Conservation (phyloP, 2,113 vertebrate species). For the Onychostoma macrolepis region DNA sequence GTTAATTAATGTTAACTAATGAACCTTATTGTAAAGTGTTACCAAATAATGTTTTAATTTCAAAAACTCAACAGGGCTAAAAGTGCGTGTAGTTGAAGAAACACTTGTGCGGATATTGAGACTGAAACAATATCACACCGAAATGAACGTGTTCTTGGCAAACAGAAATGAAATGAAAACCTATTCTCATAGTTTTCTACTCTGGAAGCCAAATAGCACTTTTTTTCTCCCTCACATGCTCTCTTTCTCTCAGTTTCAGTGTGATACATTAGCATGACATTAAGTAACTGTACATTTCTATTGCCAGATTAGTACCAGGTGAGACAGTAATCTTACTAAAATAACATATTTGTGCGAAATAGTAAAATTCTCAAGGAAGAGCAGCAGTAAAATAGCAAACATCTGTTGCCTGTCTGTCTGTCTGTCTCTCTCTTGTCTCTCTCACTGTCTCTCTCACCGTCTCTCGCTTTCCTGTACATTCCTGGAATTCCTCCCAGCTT, state of each 20-base stretch:
- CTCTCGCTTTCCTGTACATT: constrained; percentile 12
- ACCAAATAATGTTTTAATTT: background rate
- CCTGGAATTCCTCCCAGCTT: constrained; percentile 34
- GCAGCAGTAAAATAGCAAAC: background rate
- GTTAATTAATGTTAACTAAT: too few species aligned
- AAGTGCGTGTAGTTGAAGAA: background rate
- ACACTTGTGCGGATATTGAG: background rate
- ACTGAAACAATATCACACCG: constrained; percentile 3
- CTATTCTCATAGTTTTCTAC: background rate
- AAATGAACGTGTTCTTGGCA: constrained; percentile 30
- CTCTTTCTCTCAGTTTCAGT: background rate
- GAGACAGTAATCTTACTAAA: background rate
- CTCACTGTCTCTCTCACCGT: background rate
- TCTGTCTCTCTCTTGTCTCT: background rate
- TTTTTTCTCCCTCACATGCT: background rate
- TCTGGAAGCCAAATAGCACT: background rate
- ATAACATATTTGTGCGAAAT: background rate
- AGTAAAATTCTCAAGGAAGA: background rate
- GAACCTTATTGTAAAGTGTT: too few species aligned
- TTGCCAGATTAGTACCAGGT: background rate
- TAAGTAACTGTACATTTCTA: background rate
- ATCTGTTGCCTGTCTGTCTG: constrained; percentile 6
- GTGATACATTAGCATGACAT: constrained; percentile 2
- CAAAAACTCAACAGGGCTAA: background rate
- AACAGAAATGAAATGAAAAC: constrained; percentile 9